A percentile compares a stretch with the other conserved stretches of the same genome.
Evolutionary conservation across 2,797 vertebrate genomes (phyloP).

Genomic region (Gambusia yucatana): DNA sequence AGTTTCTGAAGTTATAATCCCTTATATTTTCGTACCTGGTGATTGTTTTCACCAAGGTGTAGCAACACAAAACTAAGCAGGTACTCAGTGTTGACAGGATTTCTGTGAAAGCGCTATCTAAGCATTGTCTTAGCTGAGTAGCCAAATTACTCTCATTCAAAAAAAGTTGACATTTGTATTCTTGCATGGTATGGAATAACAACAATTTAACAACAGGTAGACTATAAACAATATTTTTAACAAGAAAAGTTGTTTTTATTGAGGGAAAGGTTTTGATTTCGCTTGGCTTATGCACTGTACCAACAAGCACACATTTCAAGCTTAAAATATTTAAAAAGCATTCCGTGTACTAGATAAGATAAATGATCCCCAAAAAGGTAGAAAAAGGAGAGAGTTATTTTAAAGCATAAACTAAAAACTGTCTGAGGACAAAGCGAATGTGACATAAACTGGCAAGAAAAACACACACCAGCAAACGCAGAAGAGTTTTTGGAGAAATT

Average conservation of each 20-base stretch:
- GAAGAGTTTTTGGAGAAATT: background rate
- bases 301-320: background rate
- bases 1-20: too few species aligned
- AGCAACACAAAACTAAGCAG: background rate
- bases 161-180: too few species aligned
- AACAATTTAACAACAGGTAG: background rate
- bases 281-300: background rate
- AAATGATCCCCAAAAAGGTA: background rate
- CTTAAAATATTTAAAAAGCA: background rate
- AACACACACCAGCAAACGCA: background rate
- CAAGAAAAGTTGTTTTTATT: background rate
- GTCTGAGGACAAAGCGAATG: background rate
- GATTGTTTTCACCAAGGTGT: background rate
- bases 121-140: background rate
- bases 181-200: too few species aligned
- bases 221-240: background rate
- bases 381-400: background rate
- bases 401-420: background rate
- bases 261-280: background rate
- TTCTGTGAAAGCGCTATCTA: background rate
- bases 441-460: background rate
- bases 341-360: background rate
- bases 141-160: background rate
- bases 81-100: background rate
- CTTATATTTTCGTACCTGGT: too few species aligned